phyloP scores from a whole-genome alignment of 2,888 invertebrate genomes.

The Antheraea yamamai region DNA sequence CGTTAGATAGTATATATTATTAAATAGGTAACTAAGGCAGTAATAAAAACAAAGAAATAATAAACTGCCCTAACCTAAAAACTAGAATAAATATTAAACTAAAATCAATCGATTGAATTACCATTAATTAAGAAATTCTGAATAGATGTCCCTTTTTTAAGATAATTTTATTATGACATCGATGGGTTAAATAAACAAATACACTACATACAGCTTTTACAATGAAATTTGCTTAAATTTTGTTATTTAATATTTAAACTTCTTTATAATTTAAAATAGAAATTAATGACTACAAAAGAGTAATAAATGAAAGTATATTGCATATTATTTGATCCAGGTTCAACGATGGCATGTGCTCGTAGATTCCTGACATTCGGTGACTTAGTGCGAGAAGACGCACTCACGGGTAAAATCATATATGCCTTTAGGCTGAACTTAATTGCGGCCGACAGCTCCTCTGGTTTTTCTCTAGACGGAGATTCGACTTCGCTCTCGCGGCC shows the following conservation, averaged over 20 bases:
- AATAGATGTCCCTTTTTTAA: too few species aligned
- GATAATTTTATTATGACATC: too few species aligned
- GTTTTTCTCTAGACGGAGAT: conserved; percentile 4
- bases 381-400: conserved; percentile 57
- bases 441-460: neutral
- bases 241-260: neutral
- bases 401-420: conserved; percentile 30
- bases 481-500: neutral
- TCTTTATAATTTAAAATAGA: neutral
- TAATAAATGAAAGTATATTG: neutral
- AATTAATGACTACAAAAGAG: neutral
- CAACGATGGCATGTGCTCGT: conserved; percentile 97
- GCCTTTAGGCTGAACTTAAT: conserved; percentile 7
- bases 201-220: too few species aligned
- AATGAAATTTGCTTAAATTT: too few species aligned
- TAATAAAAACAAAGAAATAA: too few species aligned
- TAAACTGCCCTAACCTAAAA: too few species aligned
- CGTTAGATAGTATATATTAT: too few species aligned
- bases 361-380: conserved; percentile 84
- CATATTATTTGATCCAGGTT: conserved; percentile 78
- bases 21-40: too few species aligned
- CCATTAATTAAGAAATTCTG: too few species aligned
- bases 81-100: too few species aligned
- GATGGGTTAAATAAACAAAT: too few species aligned
- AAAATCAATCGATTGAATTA: too few species aligned